phyloP scores from a whole-genome alignment of 2,797 vertebrate genomes.

The Microtus obscurus region DNA sequence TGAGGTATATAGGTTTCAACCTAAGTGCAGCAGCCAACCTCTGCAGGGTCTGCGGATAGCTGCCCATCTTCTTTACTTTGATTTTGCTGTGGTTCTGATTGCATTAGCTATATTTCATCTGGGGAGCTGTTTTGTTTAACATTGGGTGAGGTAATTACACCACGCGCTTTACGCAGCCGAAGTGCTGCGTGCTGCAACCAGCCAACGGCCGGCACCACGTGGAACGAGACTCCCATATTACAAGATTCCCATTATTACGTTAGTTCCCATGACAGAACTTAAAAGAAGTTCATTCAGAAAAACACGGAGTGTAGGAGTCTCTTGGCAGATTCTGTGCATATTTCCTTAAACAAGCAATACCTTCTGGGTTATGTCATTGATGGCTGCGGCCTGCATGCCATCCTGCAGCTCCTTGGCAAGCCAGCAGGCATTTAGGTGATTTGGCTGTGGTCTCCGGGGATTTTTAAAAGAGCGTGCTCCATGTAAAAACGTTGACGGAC shows the following conservation, averaged over 20 bases:
- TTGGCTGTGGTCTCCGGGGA: conserved; percentile 23
- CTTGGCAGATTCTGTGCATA: conserved; percentile 67
- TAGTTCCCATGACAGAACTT: conserved; percentile 68
- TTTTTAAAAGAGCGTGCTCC: conserved; percentile 39
- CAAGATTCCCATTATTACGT: conserved; percentile 65
- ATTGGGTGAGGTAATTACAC: conserved; percentile 23
- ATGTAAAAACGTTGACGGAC: conserved; percentile 14
- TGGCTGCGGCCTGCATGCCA: background rate
- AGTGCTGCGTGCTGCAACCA: conserved; percentile 15
- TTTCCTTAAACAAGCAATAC: conserved; percentile 60
- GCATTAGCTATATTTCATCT: background rate
- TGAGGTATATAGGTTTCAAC: background rate
- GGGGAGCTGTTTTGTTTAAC: background rate
- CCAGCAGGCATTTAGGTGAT: background rate
- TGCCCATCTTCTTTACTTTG: background rate
- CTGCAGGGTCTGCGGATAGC: background rate
- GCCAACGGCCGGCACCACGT: conserved; percentile 9
- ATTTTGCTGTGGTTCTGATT: background rate
- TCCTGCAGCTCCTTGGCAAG: conserved; percentile 17
- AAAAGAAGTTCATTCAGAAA: conserved; percentile 77
- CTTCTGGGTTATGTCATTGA: conserved; percentile 63
- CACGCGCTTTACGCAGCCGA: background rate
- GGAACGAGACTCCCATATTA: conserved; percentile 28
- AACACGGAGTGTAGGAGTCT: conserved; percentile 65
- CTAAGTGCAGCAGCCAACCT: background rate